phyloP scores from a whole-genome alignment of 2,113 vertebrate species.

The Mobula birostris region DNA sequence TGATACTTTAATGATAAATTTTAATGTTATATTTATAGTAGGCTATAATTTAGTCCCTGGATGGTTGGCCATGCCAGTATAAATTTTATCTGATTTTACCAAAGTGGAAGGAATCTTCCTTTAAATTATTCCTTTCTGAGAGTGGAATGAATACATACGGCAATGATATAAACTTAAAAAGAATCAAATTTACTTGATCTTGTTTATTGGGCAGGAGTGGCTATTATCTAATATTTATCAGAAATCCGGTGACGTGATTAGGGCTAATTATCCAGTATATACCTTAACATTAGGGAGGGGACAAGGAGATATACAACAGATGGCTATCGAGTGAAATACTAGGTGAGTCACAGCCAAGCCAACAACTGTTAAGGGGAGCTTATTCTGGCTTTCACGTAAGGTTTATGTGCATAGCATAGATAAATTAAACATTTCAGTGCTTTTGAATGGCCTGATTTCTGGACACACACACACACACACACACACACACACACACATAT shows the following conservation, averaged over 20 bases:
- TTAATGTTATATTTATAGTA: not conserved
- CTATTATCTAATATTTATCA: constrained; percentile 39
- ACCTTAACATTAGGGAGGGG: constrained; percentile 38
- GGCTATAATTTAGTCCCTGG: not conserved
- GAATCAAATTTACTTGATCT: constrained; percentile 20
- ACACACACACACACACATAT: too few species aligned
- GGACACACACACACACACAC: constrained; percentile 19
- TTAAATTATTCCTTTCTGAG: not conserved
- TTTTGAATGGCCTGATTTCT: constrained; percentile 42
- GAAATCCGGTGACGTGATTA: constrained; percentile 44
- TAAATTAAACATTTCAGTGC: constrained; percentile 23
- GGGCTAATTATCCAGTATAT: constrained; percentile 31
- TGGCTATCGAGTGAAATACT: constrained; percentile 41
- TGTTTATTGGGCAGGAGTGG: constrained; percentile 40
- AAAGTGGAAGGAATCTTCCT: not conserved
- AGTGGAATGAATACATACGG: constrained; percentile 40
- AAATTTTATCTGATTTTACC: not conserved
- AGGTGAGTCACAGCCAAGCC: constrained; percentile 38
- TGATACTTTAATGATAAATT: not conserved
- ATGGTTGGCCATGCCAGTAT: not conserved
- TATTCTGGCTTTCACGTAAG: constrained; percentile 29
- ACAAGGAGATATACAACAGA: constrained; percentile 39
- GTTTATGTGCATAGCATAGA: not conserved
- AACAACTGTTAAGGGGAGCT: constrained; percentile 41
- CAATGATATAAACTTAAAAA: not conserved